Percentiles rank a stretch among this genome's conserved stretches.
Evolutionary conservation across 2,888 invertebrate species (phyloP).

Genomic region (Leucania comma): DNA sequence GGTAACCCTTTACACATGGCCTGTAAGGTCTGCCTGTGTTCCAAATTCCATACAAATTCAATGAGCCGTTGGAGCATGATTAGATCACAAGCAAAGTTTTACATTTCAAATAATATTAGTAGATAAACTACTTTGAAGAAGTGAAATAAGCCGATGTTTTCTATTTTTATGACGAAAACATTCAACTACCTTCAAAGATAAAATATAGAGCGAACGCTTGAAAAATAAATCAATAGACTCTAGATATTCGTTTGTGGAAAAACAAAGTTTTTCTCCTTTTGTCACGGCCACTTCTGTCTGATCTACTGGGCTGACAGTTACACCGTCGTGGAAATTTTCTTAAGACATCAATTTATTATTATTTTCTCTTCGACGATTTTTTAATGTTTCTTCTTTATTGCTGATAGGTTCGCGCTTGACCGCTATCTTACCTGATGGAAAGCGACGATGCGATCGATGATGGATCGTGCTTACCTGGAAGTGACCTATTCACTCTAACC

Average conservation of each 20-base stretch:
- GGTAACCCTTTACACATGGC: too few species aligned
- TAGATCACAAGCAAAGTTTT: too few species aligned
- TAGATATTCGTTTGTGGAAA: slow-evolving; percentile 70
- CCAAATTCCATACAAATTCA: too few species aligned
- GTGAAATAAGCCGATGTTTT: slow-evolving; percentile 31
- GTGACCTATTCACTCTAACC: too few species aligned
- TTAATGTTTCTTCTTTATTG: too few species aligned
- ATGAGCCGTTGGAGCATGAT: too few species aligned
- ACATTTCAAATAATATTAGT: too few species aligned
- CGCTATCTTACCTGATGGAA: too few species aligned
- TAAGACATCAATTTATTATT: neutral
- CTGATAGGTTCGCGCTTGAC: too few species aligned
- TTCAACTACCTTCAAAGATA: slow-evolving; percentile 65
- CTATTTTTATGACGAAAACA: slow-evolving; percentile 51
- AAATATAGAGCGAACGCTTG: slow-evolving; percentile 69
- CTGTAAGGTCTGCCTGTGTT: too few species aligned
- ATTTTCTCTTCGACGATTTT: neutral
- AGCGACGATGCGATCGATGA: too few species aligned
- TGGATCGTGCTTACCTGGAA: too few species aligned
- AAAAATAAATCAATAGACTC: slow-evolving; percentile 77
- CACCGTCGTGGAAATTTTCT: slow-evolving; percentile 61
- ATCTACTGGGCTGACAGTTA: slow-evolving; percentile 61
- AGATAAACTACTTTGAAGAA: neutral
- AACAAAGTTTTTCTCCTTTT: slow-evolving; percentile 76
- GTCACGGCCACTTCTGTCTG: slow-evolving; percentile 69